phyloP scores from a whole-genome alignment of 2,888 invertebrate genomes.

The Nematopogon swammerdamellus region DNA sequence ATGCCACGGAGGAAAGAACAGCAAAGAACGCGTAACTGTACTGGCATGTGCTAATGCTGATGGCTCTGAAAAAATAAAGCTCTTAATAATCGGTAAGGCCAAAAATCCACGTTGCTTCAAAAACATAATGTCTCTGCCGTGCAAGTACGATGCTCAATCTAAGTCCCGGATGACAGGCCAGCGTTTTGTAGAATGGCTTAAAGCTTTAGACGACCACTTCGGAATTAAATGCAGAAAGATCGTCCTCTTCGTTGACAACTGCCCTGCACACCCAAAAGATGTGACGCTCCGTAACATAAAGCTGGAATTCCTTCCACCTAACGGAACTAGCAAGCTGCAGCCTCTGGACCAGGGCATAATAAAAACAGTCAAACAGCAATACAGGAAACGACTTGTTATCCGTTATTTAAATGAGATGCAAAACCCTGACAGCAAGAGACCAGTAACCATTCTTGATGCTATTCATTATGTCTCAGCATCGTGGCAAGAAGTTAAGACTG shows the following conservation, averaged over 20 bases:
- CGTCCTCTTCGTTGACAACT: constrained; percentile 17
- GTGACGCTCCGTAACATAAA: constrained; percentile 12
- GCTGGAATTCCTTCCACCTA: constrained; percentile 15
- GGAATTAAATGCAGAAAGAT: constrained; percentile 13
- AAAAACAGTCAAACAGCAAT: constrained; percentile 2
- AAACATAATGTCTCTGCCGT: constrained; percentile 13
- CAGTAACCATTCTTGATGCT: no score
- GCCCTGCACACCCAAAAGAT: constrained; percentile 16
- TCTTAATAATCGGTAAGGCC: constrained; percentile 16
- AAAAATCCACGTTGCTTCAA: constrained; percentile 17
- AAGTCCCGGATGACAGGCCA: constrained; percentile 14
- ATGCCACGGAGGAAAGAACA: constrained; percentile 14
- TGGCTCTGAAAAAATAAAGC: constrained; percentile 14
- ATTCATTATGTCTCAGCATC: no score
- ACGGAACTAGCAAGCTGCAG: constrained; percentile 12
- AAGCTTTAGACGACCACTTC: constrained; percentile 12
- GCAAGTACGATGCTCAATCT: constrained; percentile 11
- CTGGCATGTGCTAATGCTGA: constrained; percentile 16
- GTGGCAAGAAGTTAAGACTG: no score
- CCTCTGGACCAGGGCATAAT: constrained; percentile 14
- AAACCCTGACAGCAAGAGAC: no score
- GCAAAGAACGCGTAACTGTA: constrained; percentile 16
- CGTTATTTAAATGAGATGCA: no score
- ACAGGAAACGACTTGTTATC: no score
- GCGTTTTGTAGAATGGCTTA: constrained; percentile 11